Percentiles rank a stretch among this genome's conserved stretches.
These are phyloP conservation scores for Trilocha varians DNA, from an alignment of 2,888 invertebrate genomes.

Conservation along the genomic window DNA sequence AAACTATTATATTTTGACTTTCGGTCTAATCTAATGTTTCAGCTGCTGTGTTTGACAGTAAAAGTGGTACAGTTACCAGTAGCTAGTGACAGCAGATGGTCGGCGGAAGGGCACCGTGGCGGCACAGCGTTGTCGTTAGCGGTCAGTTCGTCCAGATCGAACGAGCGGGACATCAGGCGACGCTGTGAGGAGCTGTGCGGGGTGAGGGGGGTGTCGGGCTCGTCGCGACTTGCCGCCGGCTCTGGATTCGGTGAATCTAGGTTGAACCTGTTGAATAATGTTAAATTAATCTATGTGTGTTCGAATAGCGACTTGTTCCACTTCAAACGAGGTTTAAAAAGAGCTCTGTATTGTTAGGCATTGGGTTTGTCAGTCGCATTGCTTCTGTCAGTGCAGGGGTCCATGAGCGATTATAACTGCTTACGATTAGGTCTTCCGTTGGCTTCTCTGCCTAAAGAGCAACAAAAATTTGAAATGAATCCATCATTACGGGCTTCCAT, in stretches of 20 bases:
- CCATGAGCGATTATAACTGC: no score
- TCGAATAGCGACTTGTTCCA: no score
- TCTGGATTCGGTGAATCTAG: conserved; percentile 48
- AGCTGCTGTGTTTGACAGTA: no score
- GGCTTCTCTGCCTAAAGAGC: no score
- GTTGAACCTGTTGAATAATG: conserved; percentile 52
- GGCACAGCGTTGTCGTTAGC: conserved; percentile 30
- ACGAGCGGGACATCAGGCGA: conserved; percentile 52
- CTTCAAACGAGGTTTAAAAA: no score
- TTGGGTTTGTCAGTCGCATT: conserved; percentile 10
- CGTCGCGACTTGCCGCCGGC: conserved; percentile 31
- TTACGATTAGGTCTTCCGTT: no score
- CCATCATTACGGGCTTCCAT: no score
- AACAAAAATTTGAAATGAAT: no score
- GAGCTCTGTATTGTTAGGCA: conserved; percentile 14
- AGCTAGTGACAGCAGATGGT: conserved; percentile 46
- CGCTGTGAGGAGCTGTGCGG: conserved; percentile 38
- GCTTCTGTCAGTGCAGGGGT: no score
- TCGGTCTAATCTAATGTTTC: no score
- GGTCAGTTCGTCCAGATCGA: conserved; percentile 52
- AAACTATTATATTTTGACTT: no score
- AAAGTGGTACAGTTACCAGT: conserved; percentile 25
- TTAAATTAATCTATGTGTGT: no score
- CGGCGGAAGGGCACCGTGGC: conserved; percentile 57
- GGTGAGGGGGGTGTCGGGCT: conserved; percentile 34